phyloP scores from a whole-genome alignment of 2,888 invertebrate species.

The Euspilapteryx auroguttella region DNA sequence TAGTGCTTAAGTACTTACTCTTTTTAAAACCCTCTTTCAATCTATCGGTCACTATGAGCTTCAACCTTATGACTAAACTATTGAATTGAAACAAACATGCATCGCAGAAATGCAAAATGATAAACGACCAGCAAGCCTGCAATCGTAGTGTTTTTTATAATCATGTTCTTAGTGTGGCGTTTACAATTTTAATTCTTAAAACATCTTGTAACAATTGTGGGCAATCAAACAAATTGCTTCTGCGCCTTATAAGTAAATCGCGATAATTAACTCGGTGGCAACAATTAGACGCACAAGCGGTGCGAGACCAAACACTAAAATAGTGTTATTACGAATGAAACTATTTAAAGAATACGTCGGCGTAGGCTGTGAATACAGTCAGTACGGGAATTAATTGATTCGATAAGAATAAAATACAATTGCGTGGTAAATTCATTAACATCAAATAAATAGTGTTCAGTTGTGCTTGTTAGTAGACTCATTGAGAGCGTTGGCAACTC shows the following conservation, averaged over 20 bases:
- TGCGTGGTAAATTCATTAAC: too few relatives aligned
- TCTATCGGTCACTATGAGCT: too few relatives aligned
- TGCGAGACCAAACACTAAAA: slow-evolving; percentile 20
- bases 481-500: too few relatives aligned
- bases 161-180: slow-evolving; percentile 22
- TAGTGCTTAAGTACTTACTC: too few relatives aligned
- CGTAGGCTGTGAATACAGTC: too few relatives aligned
- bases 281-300: slow-evolving; percentile 45
- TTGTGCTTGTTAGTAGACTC: too few relatives aligned
- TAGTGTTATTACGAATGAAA: slow-evolving; percentile 9
- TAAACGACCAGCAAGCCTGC: slow-evolving; percentile 21
- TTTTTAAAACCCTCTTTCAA: too few relatives aligned
- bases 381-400: too few relatives aligned
- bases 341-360: slow-evolving; percentile 9
- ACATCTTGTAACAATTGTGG: slow-evolving; percentile 40
- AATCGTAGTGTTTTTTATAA: slow-evolving; percentile 44
- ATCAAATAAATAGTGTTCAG: too few relatives aligned
- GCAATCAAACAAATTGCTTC: slow-evolving; percentile 49
- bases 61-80: too few relatives aligned
- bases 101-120: slow-evolving; percentile 20
- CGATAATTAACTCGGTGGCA: slow-evolving; percentile 35
- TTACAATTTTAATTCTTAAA: slow-evolving; percentile 41
- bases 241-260: slow-evolving; percentile 43
- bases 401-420: too few relatives aligned
- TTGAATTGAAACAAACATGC: slow-evolving; percentile 20